These are phyloP conservation scores for Psittacula cyanocephala DNA, from an alignment of 2,113 vertebrate genomes.

Conservation along the genomic window DNA sequence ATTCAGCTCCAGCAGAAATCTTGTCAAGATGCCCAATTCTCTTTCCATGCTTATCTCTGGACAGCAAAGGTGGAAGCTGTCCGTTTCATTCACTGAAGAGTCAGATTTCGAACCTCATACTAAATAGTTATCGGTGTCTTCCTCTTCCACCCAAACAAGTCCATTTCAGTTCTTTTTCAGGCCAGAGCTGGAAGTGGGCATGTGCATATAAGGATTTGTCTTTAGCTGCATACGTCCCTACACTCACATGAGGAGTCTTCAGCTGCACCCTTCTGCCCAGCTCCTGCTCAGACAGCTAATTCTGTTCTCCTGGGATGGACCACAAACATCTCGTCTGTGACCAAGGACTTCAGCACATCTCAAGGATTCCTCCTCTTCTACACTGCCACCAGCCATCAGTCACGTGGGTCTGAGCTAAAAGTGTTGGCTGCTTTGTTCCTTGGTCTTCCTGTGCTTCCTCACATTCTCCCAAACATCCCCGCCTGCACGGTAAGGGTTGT, in stretches of 20 bases:
- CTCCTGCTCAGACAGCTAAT: not conserved
- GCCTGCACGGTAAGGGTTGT: accelerated
- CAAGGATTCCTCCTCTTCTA: not conserved
- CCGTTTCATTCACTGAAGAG: not conserved
- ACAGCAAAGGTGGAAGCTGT: not conserved
- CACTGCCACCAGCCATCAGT: accelerated
- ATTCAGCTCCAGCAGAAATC: conserved; percentile 2
- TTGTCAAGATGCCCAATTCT: not conserved
- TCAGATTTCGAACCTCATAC: not conserved
- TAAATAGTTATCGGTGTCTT: not conserved
- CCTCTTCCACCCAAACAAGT: not conserved
- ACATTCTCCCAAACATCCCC: not conserved
- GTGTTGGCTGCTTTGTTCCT: not conserved
- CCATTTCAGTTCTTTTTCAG: not conserved
- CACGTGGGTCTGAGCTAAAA: not conserved
- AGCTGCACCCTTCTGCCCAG: not conserved
- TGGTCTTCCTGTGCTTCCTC: not conserved
- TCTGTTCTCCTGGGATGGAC: not conserved
- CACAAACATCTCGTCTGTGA: not conserved
- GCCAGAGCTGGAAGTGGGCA: not conserved
- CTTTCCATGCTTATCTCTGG: not conserved
- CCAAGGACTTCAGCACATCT: not conserved
- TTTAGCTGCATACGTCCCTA: not conserved
- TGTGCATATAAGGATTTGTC: not conserved
- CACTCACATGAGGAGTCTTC: not conserved